Base-by-base conservation (phyloP, 2,888 invertebrate genomes). In the Lordiphosa andalusiaca region DNA sequence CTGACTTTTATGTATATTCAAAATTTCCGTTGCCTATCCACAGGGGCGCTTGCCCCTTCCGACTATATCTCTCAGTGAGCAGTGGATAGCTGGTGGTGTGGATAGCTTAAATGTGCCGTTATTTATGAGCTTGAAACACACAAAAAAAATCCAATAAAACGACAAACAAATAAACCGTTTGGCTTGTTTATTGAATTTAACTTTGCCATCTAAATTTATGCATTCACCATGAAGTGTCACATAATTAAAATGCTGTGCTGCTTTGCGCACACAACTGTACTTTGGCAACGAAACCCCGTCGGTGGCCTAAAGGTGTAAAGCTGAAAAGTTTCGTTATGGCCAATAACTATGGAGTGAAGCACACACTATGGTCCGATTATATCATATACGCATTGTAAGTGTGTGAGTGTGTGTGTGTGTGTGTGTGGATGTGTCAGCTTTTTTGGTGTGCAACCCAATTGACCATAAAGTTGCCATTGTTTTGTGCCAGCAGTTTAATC, bases 341-440 rank as follows among this genome's bases (percentile, higher is more conserved):
- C 73, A 69, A 66, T 73, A 66, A 69, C 70, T 52, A 49, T 57
- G 48, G 60, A 65, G 65, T 55, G 42, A 69, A 64, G 52, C 30
- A 36, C 35, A 52, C 21, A 41, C 30, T 30, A 10, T 30, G 30
- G 30, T 10, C 30, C 30, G 44, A 54, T 56, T 38, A 48, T 49
- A 48, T 53, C 16, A 13, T 37, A 21, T 37, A 30, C n/a, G 33
- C 12, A 23, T 10, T 36, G 12, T 30, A 51, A 40, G 40, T 39
- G 40, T 46, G 46, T 47, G 35, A n/a, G 6, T 36, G 6, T 36
- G n/a, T 37, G 19, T 40, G 36, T 62, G 55, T 62, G 40, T 47
- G 35, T 19, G 6, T 36, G 6, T 36, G n/a, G 42, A 25, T 40
- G 36, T 62, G 55, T 62, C 49, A 50, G 65, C 44, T 55, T 49